Evolutionary conservation across 37 sponge, comb jelly and placozoan species (phyloP).

Genomic region (Diacarnus erythraeanus): DNA sequence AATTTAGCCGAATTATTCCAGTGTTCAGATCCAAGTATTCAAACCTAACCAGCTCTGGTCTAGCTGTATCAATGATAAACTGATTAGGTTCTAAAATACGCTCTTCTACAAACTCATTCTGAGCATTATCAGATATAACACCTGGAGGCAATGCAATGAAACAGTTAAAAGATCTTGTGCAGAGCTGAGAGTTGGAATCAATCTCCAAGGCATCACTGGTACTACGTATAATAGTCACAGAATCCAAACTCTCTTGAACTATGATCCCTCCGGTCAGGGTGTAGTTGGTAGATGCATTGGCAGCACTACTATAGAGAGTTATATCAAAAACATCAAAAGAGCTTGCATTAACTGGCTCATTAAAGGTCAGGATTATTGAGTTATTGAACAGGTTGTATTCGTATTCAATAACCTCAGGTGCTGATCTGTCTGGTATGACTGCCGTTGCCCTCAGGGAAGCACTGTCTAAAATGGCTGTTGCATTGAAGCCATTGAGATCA

Average conservation of each 20-base stretch:
- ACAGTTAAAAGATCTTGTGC: constrained; percentile 59
- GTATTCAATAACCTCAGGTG: constrained; percentile 62
- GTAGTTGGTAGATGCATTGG: constrained; percentile 32
- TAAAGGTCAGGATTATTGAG: constrained; percentile 72
- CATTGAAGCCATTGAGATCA: constrained; percentile 70
- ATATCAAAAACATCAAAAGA: constrained; percentile 48
- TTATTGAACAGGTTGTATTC: constrained; percentile 68
- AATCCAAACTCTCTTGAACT: constrained; percentile 11
- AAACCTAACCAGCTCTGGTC: constrained; percentile 64
- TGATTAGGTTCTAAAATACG: constrained; percentile 16
- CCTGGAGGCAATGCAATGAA: constrained; percentile 28
- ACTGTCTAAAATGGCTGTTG: constrained; percentile 51
- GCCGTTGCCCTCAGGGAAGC: constrained; percentile 60
- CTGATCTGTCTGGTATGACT: constrained; percentile 49
- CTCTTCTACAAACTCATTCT: constrained; percentile 35
- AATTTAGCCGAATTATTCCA: constrained; percentile 63
- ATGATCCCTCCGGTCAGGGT: constrained; percentile 47
- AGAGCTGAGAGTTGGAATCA: constrained; percentile 46
- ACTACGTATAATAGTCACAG: constrained; percentile 29
- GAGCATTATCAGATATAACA: constrained; percentile 64
- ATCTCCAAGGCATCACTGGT: constrained; percentile 45
- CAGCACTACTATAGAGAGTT: constrained; percentile 35
- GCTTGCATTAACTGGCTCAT: constrained; percentile 68
- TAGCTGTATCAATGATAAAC: constrained; percentile 56
- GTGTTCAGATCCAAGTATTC: constrained; percentile 64